Conservation (phyloP, 1,140 invertebrate genomes). For the Atta texana region DNA sequence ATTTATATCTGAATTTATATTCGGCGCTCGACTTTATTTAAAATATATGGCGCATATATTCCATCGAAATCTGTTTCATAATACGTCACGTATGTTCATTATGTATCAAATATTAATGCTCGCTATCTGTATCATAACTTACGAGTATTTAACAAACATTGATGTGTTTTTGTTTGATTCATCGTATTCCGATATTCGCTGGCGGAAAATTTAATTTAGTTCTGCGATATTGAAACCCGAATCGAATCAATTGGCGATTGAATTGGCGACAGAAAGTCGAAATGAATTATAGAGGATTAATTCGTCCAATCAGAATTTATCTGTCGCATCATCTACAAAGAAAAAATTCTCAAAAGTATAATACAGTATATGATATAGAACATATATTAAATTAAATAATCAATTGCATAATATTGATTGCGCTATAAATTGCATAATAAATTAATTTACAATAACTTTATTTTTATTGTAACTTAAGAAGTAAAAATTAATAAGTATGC, state of each 20-base stretch:
- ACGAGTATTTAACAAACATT: conserved; percentile 42
- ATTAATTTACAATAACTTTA: neutral
- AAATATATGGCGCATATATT: neutral
- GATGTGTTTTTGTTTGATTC: conserved; percentile 43
- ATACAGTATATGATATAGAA: neutral
- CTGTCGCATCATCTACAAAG: neutral
- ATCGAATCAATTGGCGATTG: conserved; percentile 31
- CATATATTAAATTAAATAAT: conserved; percentile 11
- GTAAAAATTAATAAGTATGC: neutral
- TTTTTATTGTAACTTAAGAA: neutral
- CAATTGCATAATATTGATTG: neutral
- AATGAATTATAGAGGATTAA: conserved; percentile 42
- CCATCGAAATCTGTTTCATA: neutral
- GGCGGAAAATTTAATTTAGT: conserved; percentile 52
- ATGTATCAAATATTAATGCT: conserved; percentile 10
- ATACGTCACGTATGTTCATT: neutral
- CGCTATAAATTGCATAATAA: neutral
- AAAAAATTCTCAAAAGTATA: conserved; percentile 9
- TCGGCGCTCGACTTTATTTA: neutral
- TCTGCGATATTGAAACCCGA: conserved; percentile 26
- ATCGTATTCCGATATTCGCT: conserved; percentile 35
- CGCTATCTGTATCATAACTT: neutral
- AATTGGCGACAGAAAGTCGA: conserved; percentile 39
- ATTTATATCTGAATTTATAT: conserved; percentile 8
- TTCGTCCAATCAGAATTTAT: conserved; percentile 34